These are phyloP conservation scores for Anableps anableps DNA, from an alignment of 2,797 vertebrate species.

Conservation along the genomic window DNA sequence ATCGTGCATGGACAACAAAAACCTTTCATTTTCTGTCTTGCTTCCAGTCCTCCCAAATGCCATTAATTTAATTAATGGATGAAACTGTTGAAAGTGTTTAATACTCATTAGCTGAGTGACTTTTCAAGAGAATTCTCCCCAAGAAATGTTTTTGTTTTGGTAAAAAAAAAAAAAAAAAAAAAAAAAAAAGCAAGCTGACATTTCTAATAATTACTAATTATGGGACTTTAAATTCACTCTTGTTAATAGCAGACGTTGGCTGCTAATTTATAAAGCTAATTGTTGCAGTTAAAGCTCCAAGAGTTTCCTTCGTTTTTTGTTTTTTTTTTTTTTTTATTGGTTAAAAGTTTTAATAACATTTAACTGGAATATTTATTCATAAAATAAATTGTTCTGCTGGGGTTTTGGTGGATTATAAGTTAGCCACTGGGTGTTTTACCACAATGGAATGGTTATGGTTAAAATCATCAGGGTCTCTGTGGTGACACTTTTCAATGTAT, in stretches of 20 bases:
- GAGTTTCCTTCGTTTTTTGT: neutral
- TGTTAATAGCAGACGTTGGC: neutral
- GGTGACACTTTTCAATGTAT: no score
- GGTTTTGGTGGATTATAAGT: neutral
- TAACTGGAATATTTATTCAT: neutral
- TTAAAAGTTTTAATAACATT: neutral
- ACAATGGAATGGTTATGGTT: neutral
- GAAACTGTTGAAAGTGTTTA: constrained; percentile 10
- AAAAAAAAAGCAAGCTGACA: neutral
- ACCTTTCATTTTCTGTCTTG: constrained; percentile 25
- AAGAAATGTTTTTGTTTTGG: neutral
- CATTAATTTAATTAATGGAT: constrained; percentile 26
- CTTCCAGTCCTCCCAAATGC: constrained; percentile 22
- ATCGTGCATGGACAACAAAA: neutral
- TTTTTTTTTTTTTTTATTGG: neutral
- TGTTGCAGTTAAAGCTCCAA: neutral
- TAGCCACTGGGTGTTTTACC: neutral
- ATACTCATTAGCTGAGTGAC: constrained; percentile 7
- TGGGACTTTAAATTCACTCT: neutral
- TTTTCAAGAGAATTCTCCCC: neutral
- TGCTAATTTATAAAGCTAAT: neutral
- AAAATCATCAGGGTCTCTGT: neutral
- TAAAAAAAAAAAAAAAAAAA: neutral
- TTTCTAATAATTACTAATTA: neutral
- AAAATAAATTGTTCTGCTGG: no score